Percentiles rank a stretch among this genome's conserved stretches.
phyloP scores from a whole-genome alignment of 1,140 invertebrate genomes.

The Proctacanthus coquilletti region DNA sequence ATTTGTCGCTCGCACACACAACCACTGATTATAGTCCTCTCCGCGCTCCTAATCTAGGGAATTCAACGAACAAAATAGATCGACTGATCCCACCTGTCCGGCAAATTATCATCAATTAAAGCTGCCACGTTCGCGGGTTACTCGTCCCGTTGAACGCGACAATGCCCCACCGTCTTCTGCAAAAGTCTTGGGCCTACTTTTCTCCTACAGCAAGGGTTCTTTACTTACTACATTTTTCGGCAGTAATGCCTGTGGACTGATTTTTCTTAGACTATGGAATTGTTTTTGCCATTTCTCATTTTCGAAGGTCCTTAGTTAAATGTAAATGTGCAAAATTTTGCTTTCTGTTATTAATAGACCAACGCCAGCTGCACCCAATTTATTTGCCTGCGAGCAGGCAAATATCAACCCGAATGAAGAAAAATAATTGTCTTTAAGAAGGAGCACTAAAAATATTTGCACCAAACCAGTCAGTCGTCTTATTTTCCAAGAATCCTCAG shows the following conservation, averaged over 20 bases:
- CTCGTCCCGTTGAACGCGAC: background rate
- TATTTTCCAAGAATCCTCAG: too few species aligned
- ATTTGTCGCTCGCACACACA: background rate
- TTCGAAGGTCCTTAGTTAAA: too few species aligned
- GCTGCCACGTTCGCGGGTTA: background rate
- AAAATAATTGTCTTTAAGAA: too few species aligned
- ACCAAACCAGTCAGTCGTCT: too few species aligned
- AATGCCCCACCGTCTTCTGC: too few species aligned
- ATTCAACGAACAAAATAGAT: background rate
- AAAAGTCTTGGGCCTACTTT: too few species aligned
- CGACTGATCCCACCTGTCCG: background rate
- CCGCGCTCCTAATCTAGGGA: background rate
- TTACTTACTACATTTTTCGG: background rate
- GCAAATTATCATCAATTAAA: constrained; percentile 1
- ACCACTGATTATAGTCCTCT: background rate
- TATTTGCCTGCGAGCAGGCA: background rate
- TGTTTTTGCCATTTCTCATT: too few species aligned
- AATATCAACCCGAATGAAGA: too few species aligned
- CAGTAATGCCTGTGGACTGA: background rate
- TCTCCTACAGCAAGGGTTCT: background rate
- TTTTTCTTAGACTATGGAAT: background rate
- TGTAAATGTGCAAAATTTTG: background rate
- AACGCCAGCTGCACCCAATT: background rate
- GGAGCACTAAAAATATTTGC: too few species aligned
- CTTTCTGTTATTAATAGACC: background rate